phyloP scores from a whole-genome alignment of 2,888 invertebrate species.

The Dione vanillae region DNA sequence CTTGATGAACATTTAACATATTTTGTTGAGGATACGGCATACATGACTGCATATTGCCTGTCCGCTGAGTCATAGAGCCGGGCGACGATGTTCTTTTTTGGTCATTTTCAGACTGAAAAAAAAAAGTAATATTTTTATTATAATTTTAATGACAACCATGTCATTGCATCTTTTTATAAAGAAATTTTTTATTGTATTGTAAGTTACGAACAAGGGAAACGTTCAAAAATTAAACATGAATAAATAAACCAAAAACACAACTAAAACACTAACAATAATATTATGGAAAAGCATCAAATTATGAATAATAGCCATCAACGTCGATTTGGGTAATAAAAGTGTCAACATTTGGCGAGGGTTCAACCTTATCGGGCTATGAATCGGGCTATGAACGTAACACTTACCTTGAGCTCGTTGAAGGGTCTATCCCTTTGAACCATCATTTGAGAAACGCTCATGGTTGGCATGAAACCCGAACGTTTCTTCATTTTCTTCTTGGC shows the following conservation, averaged over 20 bases:
- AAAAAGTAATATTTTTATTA: constrained; percentile 22
- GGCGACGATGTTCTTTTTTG: constrained; percentile 62
- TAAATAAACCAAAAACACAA: too few species aligned
- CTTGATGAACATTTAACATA: constrained; percentile 59
- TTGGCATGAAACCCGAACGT: constrained; percentile 83
- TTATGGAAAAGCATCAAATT: constrained; percentile 24
- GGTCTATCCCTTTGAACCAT: constrained; percentile 87
- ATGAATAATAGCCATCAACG: constrained; percentile 25
- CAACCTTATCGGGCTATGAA: constrained; percentile 69
- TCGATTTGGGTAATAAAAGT: constrained; percentile 52
- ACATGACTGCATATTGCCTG: constrained; percentile 56
- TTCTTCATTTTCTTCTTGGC: constrained; percentile 87
- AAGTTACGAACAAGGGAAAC: not conserved
- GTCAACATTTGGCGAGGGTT: constrained; percentile 61
- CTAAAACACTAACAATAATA: too few species aligned
- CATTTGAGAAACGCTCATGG: constrained; percentile 87
- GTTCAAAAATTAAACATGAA: too few species aligned
- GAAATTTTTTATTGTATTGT: not conserved
- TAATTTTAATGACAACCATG: not conserved
- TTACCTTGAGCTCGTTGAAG: constrained; percentile 80
- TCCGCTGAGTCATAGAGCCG: constrained; percentile 58
- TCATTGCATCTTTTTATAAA: not conserved
- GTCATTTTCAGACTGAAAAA: constrained; percentile 70
- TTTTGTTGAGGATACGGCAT: constrained; percentile 63
- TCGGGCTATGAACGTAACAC: constrained; percentile 54